These are phyloP conservation scores for Triplophysa siluroides DNA, from an alignment of 2,113 vertebrate genomes.

Conservation along the genomic window DNA sequence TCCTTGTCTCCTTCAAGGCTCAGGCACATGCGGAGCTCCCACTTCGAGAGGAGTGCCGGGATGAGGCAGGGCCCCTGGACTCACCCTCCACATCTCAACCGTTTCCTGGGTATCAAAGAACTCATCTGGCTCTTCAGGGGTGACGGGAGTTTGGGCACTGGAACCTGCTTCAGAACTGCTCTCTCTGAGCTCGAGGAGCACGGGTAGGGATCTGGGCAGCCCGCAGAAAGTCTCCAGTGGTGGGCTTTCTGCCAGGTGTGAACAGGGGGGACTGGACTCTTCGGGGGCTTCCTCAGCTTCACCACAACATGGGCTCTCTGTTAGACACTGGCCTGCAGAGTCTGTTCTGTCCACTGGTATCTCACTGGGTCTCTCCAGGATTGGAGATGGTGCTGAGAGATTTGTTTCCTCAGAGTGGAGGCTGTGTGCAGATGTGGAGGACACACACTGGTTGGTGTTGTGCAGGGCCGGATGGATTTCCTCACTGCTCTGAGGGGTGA, in stretches of 20 bases:
- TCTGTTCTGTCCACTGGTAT: conserved; percentile 51
- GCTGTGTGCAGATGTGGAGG: conserved; percentile 22
- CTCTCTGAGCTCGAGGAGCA: conserved; percentile 75
- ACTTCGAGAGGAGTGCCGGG: conserved; percentile 58
- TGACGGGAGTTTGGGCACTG: conserved; percentile 74
- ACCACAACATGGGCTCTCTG: neutral
- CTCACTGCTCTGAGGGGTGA: conserved; percentile 79
- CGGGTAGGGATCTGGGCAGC: conserved; percentile 67
- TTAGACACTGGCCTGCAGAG: neutral
- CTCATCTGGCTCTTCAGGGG: conserved; percentile 71
- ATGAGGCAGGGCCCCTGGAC: conserved; percentile 52
- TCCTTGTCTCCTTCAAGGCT: conserved; percentile 54
- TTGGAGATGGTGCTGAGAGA: conserved; percentile 47
- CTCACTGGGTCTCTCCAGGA: conserved; percentile 54
- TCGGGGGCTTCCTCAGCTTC: neutral
- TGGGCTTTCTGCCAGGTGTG: conserved; percentile 58
- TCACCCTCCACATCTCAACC: conserved; percentile 67
- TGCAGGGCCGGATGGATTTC: conserved; percentile 71
- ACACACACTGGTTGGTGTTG: conserved; percentile 43
- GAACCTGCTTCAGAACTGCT: conserved; percentile 77
- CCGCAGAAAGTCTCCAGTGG: conserved; percentile 66
- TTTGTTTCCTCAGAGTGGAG: conserved; percentile 9
- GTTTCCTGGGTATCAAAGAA: conserved; percentile 77
- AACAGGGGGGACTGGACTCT: conserved; percentile 50
- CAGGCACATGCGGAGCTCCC: conserved; percentile 53